Conservation (phyloP, 2,797 vertebrate genomes). For the Carapus acus region DNA sequence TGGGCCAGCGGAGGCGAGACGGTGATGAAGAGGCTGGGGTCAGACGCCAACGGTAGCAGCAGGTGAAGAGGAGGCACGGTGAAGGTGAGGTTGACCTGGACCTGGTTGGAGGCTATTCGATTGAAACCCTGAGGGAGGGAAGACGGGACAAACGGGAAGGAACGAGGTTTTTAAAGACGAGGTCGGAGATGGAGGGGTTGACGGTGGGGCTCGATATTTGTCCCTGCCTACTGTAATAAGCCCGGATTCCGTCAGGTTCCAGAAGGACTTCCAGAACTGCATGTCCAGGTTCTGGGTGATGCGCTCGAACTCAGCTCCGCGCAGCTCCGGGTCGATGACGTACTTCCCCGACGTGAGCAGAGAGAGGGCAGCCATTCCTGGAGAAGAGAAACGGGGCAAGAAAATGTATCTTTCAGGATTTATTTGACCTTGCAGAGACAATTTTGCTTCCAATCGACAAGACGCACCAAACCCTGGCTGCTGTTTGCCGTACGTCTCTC, state of each 20-base stretch:
- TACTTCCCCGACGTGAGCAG: slow-evolving; percentile 76
- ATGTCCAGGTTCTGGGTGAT: slow-evolving; percentile 77
- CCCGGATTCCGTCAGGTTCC: slow-evolving; percentile 76
- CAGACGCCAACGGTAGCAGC: slow-evolving; percentile 66
- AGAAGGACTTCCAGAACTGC: slow-evolving; percentile 79
- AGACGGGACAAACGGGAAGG: not conserved
- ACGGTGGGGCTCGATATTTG: not conserved
- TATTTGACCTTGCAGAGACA: not conserved
- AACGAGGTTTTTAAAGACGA: not conserved
- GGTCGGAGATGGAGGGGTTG: not conserved
- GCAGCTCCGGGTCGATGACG: slow-evolving; percentile 72
- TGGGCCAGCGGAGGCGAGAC: slow-evolving; percentile 72
- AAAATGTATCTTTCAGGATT: not conserved
- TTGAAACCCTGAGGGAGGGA: slow-evolving; percentile 62
- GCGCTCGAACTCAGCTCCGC: slow-evolving; percentile 72
- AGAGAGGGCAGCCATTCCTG: slow-evolving; percentile 71
- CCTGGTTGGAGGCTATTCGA: slow-evolving; percentile 61
- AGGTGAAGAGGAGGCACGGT: slow-evolving; percentile 63
- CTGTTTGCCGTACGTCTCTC: slow-evolving; percentile 71
- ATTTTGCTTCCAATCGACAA: not conserved
- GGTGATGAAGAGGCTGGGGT: slow-evolving; percentile 53
- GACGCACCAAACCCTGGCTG: slow-evolving; percentile 67
- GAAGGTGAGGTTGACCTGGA: slow-evolving; percentile 70
- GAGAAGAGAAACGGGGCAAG: too few species aligned
- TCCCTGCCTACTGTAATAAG: slow-evolving; percentile 67